Evolutionary conservation across 2,888 invertebrate genomes (phyloP).

Genomic region (Conops quadrifasciatus): DNA sequence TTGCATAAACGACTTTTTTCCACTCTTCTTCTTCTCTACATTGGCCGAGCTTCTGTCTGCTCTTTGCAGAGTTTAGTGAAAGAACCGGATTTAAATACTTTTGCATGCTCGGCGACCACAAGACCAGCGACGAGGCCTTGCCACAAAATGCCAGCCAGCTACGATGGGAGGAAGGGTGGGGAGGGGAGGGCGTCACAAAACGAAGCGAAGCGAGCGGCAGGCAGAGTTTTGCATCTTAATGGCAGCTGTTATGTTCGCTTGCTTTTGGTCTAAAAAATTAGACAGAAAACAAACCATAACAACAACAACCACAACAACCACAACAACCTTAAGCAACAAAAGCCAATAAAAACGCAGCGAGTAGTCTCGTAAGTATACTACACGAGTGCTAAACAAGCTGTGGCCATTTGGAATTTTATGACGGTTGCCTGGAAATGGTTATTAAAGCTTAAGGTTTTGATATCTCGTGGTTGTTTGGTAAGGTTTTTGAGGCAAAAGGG

Average conservation of each 20-base stretch:
- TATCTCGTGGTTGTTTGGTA: background rate
- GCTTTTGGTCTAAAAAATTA: background rate
- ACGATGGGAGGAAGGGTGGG: background rate
- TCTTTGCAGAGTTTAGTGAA: background rate
- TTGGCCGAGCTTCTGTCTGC: background rate
- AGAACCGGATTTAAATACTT: slow-evolving; percentile 31
- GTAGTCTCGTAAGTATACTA: too few species aligned
- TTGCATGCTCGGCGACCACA: slow-evolving; percentile 14
- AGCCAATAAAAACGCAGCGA: too few species aligned
- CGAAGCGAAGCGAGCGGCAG: background rate
- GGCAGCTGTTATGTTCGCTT: slow-evolving; percentile 4
- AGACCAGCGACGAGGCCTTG: background rate
- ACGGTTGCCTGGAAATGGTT: background rate
- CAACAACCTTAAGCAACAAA: too few species aligned
- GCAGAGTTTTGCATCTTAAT: background rate
- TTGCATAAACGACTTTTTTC: slow-evolving; percentile 12
- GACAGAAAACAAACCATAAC: slow-evolving; percentile 1
- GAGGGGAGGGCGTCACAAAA: background rate
- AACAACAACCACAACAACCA: too few species aligned
- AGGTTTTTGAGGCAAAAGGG: too few species aligned
- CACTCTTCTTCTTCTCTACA: background rate
- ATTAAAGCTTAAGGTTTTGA: background rate
- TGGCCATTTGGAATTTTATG: slow-evolving; percentile 2
- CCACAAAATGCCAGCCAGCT: background rate
- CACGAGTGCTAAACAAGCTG: background rate